These are phyloP conservation scores for Petrophora chlorosata DNA, from an alignment of 2,888 invertebrate species.

Conservation along the genomic window DNA sequence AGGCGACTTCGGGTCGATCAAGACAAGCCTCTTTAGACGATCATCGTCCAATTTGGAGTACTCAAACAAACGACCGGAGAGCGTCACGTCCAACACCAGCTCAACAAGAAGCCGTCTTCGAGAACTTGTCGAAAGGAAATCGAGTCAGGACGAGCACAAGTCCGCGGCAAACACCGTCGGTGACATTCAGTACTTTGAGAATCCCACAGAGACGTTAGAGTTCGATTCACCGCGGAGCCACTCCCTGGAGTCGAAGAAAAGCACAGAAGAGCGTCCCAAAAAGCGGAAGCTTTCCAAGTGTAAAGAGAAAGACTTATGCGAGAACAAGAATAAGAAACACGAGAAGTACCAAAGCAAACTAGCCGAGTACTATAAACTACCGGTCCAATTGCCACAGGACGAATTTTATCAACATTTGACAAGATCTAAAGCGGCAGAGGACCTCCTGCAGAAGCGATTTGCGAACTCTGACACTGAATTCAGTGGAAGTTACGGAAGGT, in stretches of 20 bases:
- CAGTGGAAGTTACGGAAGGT: conserved; percentile 75
- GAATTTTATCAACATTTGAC: conserved; percentile 79
- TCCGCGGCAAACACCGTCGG: conserved; percentile 75
- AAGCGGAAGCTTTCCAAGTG: conserved; percentile 71
- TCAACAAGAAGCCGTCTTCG: conserved; percentile 82
- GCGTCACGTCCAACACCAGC: conserved; percentile 77
- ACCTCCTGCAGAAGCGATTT: conserved; percentile 72
- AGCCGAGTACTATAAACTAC: conserved; percentile 77
- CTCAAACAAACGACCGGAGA: conserved; percentile 73
- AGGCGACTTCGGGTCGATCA: conserved; percentile 78
- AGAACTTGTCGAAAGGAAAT: conserved; percentile 81
- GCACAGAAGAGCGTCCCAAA: conserved; percentile 73
- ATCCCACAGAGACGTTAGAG: conserved; percentile 78
- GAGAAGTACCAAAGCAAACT: conserved; percentile 79
- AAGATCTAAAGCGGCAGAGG: conserved; percentile 75
- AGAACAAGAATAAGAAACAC: conserved; percentile 72
- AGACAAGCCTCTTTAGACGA: conserved; percentile 78
- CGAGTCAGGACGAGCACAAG: conserved; percentile 79
- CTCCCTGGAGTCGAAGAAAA: conserved; percentile 71
- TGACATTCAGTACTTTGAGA: conserved; percentile 81
- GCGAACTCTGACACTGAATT: conserved; percentile 77
- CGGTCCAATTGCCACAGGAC: conserved; percentile 76
- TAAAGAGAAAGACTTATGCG: conserved; percentile 66
- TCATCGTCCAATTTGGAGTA: conserved; percentile 77
- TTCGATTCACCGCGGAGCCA: conserved; percentile 69